Evolutionary conservation across 2,113 vertebrate species (phyloP), one percentile per base, ranked within the genome.

Genomic region (Capreolus pygargus): DNA sequence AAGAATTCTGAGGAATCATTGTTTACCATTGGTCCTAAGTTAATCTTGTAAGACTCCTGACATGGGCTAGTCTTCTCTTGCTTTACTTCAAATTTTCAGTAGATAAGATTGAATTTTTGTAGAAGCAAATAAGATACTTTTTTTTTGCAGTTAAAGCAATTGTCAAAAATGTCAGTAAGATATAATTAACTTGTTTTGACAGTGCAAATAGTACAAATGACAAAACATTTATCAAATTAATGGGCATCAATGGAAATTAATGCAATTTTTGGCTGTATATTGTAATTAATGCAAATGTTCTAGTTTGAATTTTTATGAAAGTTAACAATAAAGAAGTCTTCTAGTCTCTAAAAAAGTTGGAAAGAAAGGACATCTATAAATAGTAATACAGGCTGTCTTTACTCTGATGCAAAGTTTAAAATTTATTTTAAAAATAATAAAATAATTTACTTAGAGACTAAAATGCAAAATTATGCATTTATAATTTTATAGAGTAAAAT

Each of bases 101-200:
- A 70, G 43, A 25, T 57, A 95, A 93, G 52, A 86, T 4, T 60
- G 67, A 97, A 70, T 89, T 89, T 96, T 82, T 83, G 36, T 50
- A 50, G 39, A 94, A 94, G 78, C 88, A 95, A 98, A 93, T 85
- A 85, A 90, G 36, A 88, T 60, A 19, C 52, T 5, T 27, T 13
- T 30, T 86, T 70, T 54, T n/a, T 86, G 36, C 76, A 97, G 70
- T 98, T 98, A 97, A 95, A 95, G 79, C 39, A 95, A 89, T 95
- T 98, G 97, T 98, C 97, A 98, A 82, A 97, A 97, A 97, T 96
- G 97, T 98, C 98, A 98, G 92, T 94, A 94, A 97, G 94, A 91
- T 95, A 97, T 96, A 98, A 98, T 97, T 97, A 98, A 97, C 91
- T 95, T 97, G 67, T 97, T 98, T 92, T 98, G 97, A 97, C 78